Evolutionary conservation across 1,140 invertebrate species (phyloP).

Genomic region (silkworm (Bombyx mori)): ASM3026992v2 NC_085114.1:15463001-15463500

Average conservation of each 20-base stretch:
- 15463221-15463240: no score
- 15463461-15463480: slow-evolving; percentile 57
- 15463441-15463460: slow-evolving; percentile 76
- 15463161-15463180: no score
- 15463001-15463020: no score
- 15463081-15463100: no score
- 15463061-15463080: no score
- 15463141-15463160: no score
- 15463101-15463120: no score
- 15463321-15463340: slow-evolving; percentile 87
- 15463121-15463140: no score
- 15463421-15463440: slow-evolving; percentile 85
- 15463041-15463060: no score
- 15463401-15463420: slow-evolving; percentile 91
- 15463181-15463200: no score
- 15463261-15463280: slow-evolving; percentile 77
- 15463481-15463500: slow-evolving; percentile 66
- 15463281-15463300: slow-evolving; percentile 95
- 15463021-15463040: no score
- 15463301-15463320: slow-evolving; percentile 91
- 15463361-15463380: slow-evolving; percentile 89
- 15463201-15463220: no score
- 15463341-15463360: slow-evolving; percentile 73
- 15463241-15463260: not conserved
- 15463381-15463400: slow-evolving; percentile 92